Base-by-base conservation (phyloP, 1,140 invertebrate species). In the Coenobita brevimanus region DNA sequence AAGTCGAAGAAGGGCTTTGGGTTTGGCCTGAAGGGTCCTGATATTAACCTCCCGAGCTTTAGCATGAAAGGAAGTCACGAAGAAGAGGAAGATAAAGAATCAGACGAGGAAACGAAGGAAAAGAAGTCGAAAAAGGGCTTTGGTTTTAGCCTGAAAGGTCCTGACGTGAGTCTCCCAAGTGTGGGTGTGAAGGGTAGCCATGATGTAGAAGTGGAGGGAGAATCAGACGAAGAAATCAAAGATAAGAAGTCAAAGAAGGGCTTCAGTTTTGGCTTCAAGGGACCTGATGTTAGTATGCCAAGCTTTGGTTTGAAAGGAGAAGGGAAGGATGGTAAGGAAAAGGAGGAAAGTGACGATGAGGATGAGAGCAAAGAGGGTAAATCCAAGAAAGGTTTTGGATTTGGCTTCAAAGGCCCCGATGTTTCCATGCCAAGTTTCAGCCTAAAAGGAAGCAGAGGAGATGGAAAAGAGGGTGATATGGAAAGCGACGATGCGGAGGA, bases 121-220 rank as follows among this genome's bases (percentile, higher is more conserved):
- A 71, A 33, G 13, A 71, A 71, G 30, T 43, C 41, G 27, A 79
- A 33, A 43, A 79, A 30, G 54, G 84, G 76, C 50, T 87, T 87
- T 50, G 71, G 78, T 15, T 80, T 87, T 41, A 62, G 76, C 43
- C 69, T 87, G 21, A 87, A 87, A 21, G 85, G 85, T n/a, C 85
- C 85, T 30, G 78, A 80, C 15, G 62, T 80, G n/a, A 54, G 27
- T 13, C 33, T 87, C 13, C 85, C 85, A n/a, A 87, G 43, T 50
- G 13, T 81, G 67, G 71, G 67, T 43, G 46, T 87, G 13, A 80
- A 73, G 24, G 64, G 43, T 0, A 36, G 24, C 6, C 17, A 27
- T 17, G 43, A 71, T 24, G 46, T 33, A 10, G 41, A 69, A 6
- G 41, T 79, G 24, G 36, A 27, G 27, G 81, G 69, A 71, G 43